A percentile compares a stretch with the other conserved stretches of the same genome.
Evolutionary conservation across 2,797 vertebrate species (phyloP).

Genomic region (Sphenopsis melanotis): DNA sequence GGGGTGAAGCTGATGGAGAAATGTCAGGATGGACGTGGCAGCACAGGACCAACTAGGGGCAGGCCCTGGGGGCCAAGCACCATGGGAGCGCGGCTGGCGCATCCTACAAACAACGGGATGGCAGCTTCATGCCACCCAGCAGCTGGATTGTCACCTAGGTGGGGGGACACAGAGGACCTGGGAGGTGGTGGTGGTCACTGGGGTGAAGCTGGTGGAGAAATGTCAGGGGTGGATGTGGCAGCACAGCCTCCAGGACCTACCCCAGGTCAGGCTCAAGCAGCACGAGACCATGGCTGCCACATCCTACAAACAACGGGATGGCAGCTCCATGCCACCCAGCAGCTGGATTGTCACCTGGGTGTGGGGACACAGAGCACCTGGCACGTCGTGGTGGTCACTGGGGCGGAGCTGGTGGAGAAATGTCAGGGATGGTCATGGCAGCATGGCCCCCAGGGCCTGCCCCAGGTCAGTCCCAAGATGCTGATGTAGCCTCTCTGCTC

Average conservation of each 20-base stretch:
- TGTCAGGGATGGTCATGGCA: accelerated
- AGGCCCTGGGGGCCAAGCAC: too few species aligned
- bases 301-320: constrained; percentile 2
- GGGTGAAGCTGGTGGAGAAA: neutral
- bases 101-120: neutral
- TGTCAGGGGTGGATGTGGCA: accelerated
- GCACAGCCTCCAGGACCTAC: neutral
- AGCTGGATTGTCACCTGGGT: neutral
- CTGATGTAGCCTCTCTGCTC: neutral
- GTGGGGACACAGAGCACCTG: accelerated
- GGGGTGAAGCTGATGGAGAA: neutral
- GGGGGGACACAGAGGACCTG: accelerated
- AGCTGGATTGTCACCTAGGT: neutral
- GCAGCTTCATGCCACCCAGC: neutral
- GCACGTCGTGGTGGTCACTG: accelerated
- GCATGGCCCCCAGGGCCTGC: neutral
- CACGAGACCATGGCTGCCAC: too few species aligned
- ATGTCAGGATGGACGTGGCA: neutral
- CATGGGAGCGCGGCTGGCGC: accelerated
- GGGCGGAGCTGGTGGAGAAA: neutral
- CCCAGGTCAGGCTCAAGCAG: accelerated
- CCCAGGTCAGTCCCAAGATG: accelerated
- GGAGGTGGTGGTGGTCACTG: accelerated
- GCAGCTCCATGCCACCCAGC: neutral
- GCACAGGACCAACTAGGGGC: too few species aligned